phyloP scores from a whole-genome alignment of 2,113 vertebrate genomes.

The Paracanthobrama guichenoti region DNA sequence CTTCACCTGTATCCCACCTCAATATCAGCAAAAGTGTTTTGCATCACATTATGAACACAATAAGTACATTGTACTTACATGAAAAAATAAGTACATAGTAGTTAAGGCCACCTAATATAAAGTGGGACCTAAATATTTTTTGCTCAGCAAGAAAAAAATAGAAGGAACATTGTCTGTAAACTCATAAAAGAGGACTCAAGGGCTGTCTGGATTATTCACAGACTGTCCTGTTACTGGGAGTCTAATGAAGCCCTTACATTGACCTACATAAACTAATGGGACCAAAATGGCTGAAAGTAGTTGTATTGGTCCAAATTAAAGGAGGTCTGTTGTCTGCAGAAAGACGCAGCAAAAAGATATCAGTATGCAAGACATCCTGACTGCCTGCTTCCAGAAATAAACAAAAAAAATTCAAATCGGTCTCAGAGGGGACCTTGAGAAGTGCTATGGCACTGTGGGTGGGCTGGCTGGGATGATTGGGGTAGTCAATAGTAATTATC shows the following conservation, averaged over 20 bases:
- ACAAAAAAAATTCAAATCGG: conserved; percentile 16
- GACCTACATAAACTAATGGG: conserved; percentile 5
- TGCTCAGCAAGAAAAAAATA: no score
- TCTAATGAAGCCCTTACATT: background rate
- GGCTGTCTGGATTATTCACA: background rate
- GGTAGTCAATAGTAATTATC: conserved; percentile 9
- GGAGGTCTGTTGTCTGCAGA: conserved; percentile 19
- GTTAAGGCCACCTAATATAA: no score
- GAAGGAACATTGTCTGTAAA: background rate
- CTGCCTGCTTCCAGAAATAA: conserved; percentile 37
- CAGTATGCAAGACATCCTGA: conserved; percentile 27
- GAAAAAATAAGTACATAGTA: no score
- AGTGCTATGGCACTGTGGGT: conserved; percentile 2
- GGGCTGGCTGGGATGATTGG: conserved; percentile 9
- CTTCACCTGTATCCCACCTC: no score
- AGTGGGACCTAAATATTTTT: no score
- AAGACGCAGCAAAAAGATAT: conserved; percentile 10
- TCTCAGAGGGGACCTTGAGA: conserved; percentile 7
- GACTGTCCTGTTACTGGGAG: background rate
- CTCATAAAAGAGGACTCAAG: background rate
- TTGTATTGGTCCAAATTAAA: conserved; percentile 14
- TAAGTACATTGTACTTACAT: no score
- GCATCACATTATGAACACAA: no score
- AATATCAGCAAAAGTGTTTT: no score
- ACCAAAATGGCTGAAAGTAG: background rate